Conservation (phyloP, 2,888 invertebrate genomes). For the Fissipunctia ypsillon region DNA sequence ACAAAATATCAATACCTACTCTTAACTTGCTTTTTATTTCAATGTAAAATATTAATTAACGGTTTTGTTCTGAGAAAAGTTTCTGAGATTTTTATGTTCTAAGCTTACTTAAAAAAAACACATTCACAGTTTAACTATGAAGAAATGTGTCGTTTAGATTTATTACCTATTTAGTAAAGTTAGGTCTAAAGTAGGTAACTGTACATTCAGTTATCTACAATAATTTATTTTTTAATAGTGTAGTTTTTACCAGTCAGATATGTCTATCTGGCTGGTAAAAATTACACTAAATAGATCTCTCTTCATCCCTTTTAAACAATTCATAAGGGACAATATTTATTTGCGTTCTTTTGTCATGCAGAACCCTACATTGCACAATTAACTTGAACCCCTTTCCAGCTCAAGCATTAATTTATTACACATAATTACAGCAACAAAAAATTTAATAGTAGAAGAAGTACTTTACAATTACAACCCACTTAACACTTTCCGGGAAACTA, state of each 20-base stretch:
- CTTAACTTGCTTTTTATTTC: background rate
- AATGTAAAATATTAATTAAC: background rate
- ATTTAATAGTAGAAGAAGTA: background rate
- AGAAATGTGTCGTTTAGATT: background rate
- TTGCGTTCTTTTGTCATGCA: background rate
- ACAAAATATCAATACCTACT: slow-evolving; percentile 39
- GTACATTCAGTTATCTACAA: background rate
- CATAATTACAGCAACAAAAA: background rate
- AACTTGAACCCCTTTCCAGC: background rate
- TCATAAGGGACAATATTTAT: background rate
- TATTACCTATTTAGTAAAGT: background rate
- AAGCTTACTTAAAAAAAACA: background rate
- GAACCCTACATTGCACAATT: background rate
- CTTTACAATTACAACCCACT: background rate
- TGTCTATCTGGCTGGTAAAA: too few relatives aligned
- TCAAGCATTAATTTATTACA: too few relatives aligned
- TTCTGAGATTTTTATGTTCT: background rate
- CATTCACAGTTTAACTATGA: background rate
- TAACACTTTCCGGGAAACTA: too few relatives aligned
- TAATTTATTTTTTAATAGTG: background rate
- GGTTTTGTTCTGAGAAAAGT: background rate
- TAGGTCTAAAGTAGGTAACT: background rate
- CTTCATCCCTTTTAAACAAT: background rate
- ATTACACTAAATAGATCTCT: too few relatives aligned
- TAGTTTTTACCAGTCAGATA: background rate